These are phyloP conservation scores for Dilophus febrilis DNA, from an alignment of 2,888 invertebrate species.

Conservation along the genomic window DNA sequence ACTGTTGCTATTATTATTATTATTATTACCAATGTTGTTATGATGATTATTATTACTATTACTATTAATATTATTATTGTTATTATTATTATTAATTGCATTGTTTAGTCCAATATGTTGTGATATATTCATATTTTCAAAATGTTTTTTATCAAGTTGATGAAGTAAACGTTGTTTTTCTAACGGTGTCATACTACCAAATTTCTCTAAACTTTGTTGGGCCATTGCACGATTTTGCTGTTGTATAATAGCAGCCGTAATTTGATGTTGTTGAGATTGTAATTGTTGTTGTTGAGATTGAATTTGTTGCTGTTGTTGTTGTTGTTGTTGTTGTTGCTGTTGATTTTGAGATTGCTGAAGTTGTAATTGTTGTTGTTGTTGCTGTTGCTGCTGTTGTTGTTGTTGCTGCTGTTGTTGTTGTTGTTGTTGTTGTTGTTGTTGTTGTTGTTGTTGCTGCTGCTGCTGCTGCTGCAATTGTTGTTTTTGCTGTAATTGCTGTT, in stretches of 20 bases:
- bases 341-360: slow-evolving; percentile 6
- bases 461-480: neutral
- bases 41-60: slow-evolving; percentile 1
- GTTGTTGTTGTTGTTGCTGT: slow-evolving; percentile 23
- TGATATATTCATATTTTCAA: slow-evolving; percentile 21
- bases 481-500: neutral
- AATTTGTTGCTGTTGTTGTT: slow-evolving; percentile 15
- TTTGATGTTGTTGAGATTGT: slow-evolving; percentile 41
- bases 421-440: neutral
- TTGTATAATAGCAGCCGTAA: slow-evolving; percentile 42
- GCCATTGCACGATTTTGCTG: slow-evolving; percentile 44
- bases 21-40: neutral
- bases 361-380: neutral
- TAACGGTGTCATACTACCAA: slow-evolving; percentile 33
- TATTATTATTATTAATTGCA: neutral
- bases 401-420: slow-evolving; percentile 1
- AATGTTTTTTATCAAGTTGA: slow-evolving; percentile 32
- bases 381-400: slow-evolving; percentile 1
- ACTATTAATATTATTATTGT: neutral
- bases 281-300: slow-evolving; percentile 33
- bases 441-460: neutral
- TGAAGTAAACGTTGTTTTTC: slow-evolving; percentile 38
- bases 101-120: slow-evolving; percentile 10
- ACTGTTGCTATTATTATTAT: neutral
- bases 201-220: slow-evolving; percentile 47